Percentiles rank a stretch among this genome's conserved stretches.
These are phyloP conservation scores for Perognathus longimembris DNA, from an alignment of 2,113 vertebrate genomes.

Conservation along the genomic window DNA sequence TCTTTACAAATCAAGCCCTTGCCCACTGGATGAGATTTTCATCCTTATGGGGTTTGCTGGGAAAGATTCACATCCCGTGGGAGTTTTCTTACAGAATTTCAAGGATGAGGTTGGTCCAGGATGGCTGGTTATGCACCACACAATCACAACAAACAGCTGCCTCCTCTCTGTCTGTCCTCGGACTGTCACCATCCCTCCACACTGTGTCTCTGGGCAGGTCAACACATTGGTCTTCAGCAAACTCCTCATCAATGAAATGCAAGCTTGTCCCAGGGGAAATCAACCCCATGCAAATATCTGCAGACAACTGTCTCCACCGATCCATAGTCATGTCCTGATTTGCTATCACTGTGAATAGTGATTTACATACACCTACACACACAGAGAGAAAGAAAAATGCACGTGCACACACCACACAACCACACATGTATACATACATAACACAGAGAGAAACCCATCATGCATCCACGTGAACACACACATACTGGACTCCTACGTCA, in stretches of 20 bases:
- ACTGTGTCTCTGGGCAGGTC: too few relatives aligned
- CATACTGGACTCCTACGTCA: not conserved
- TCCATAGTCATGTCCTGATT: too few relatives aligned
- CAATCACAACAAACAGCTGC: not conserved
- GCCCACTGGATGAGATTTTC: not conserved
- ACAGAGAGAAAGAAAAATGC: not conserved
- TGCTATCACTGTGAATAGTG: not conserved
- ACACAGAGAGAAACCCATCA: not conserved
- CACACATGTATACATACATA: rapidly evolving
- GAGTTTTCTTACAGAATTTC: conserved; percentile 5
- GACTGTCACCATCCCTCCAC: not conserved
- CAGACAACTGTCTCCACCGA: not conserved
- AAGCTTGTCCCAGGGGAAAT: not conserved
- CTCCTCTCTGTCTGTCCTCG: not conserved
- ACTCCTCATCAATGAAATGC: not conserved
- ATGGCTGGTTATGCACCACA: not conserved
- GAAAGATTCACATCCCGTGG: not conserved
- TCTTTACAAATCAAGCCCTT: conserved; percentile 19
- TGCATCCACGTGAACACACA: not conserved
- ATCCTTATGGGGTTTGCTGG: not conserved
- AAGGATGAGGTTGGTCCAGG: not conserved
- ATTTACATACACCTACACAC: rapidly evolving
- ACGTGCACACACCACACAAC: not conserved
- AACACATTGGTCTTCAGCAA: too few relatives aligned
- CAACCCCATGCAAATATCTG: rapidly evolving